Base-by-base conservation (phyloP, 2,113 vertebrate genomes). In the Syngnathoides biaculeatus region DNA sequence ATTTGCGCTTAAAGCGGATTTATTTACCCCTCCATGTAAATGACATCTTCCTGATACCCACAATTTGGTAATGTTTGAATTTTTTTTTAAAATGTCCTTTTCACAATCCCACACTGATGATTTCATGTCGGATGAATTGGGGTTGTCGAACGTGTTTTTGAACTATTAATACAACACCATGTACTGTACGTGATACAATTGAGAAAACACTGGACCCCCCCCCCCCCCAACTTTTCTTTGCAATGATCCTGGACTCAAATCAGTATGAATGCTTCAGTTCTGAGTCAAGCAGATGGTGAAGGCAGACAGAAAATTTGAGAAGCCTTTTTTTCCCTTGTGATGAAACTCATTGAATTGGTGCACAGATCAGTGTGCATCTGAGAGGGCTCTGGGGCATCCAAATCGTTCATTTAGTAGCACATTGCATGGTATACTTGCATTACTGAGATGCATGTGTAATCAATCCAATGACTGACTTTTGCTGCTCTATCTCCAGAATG, bases 361-460 rank as follows among this genome's bases (percentile, higher is more conserved):
- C 7, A n/a, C 5, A 8, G 8, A 20, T 2, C 4, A 3, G 5
- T 35, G 56, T 9, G 7, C 67, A 67, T 67, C 61, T 47, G 65
- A 69, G 30, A 68, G 61, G 2, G 17, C 26, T 62, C 39, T 40
- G 40, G 19, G 10, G 40, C 67, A 65, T 66, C 43, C 53, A 20
- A 17, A 14, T 55, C 47, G 50, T 30, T 64, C 67, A 43, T 38
- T 71, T 26, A 38, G 39, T 69, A 65, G 47, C 70, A 73, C 60
- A 35, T 55, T 72, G 81, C 84, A 86, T 88, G 82, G 70, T 64
- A 61, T 72, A 43, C 65, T 71, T 71, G 70, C 40, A 0, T 52
- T 56, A 73, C 55, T 30, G 55, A 55, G 60, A 75, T 80, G 81
- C 81, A 86, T 83, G 82, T 71, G 66, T 80, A 73, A 69, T 71